These are phyloP conservation scores for Osmerus eperlanus DNA, from an alignment of 2,113 vertebrate species.

Conservation along the genomic window DNA sequence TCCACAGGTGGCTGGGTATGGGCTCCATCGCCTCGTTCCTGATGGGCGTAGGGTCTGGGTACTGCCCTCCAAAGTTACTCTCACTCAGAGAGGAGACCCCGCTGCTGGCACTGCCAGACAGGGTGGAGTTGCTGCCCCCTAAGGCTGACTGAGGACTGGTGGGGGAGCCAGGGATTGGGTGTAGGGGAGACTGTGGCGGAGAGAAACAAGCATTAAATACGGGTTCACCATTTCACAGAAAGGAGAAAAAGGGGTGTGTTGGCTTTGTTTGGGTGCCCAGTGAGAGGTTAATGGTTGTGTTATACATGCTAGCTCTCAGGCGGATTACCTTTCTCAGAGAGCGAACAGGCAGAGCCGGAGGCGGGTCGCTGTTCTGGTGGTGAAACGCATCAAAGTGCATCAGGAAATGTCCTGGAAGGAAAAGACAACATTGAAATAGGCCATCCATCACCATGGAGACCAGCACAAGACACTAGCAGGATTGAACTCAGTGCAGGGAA, in stretches of 20 bases:
- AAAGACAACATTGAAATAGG: neutral
- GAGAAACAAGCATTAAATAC: constrained; percentile 4
- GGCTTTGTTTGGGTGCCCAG: neutral
- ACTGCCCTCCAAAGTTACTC: constrained; percentile 82
- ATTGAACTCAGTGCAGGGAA: no score
- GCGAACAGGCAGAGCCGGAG: constrained; percentile 86
- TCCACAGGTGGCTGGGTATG: constrained; percentile 88
- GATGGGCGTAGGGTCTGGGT: constrained; percentile 76
- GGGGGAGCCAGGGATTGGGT: constrained; percentile 91
- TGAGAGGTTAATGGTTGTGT: no score
- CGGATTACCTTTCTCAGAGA: constrained; percentile 84
- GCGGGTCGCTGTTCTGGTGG: constrained; percentile 85
- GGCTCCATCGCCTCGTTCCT: constrained; percentile 89
- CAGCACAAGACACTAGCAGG: no score
- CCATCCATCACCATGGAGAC: neutral
- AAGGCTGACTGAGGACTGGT: constrained; percentile 92
- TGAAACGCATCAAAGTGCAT: constrained; percentile 95
- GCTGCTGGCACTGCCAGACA: constrained; percentile 95
- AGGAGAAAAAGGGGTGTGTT: neutral
- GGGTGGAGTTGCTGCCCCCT: constrained; percentile 92
- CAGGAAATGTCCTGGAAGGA: constrained; percentile 84
- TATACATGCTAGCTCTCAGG: neutral
- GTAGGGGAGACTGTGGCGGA: constrained; percentile 82
- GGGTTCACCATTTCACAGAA: neutral
- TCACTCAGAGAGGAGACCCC: constrained; percentile 94